These are phyloP conservation scores for Anableps anableps DNA, from an alignment of 2,797 vertebrate genomes.

Conservation along the genomic window DNA sequence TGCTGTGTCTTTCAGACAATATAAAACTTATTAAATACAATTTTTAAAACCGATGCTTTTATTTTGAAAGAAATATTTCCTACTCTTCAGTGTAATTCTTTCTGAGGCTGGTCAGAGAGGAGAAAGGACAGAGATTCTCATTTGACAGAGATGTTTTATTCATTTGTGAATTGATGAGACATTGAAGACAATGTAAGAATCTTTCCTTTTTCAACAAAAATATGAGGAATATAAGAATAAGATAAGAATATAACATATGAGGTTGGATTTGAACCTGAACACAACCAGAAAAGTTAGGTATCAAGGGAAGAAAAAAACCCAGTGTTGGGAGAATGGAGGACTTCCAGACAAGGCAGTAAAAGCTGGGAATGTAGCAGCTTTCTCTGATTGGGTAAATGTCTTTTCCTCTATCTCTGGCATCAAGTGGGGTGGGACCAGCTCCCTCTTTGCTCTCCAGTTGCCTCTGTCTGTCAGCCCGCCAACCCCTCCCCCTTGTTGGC, in stretches of 20 bases:
- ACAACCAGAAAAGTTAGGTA: conserved; percentile 61
- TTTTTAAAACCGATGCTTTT: conserved; percentile 43
- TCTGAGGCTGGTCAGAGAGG: conserved; percentile 38
- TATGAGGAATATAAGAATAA: too few species aligned
- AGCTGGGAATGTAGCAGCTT: conserved; percentile 54
- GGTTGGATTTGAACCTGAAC: conserved; percentile 21
- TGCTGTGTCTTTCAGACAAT: background rate
- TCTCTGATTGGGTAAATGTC: conserved; percentile 57
- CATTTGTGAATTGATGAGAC: conserved; percentile 34
- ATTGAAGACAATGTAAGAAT: conserved; percentile 9
- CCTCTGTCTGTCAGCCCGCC: conserved; percentile 69
- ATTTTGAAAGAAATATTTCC: conserved; percentile 59
- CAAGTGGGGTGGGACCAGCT: conserved; percentile 65
- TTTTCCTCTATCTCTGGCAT: conserved; percentile 60
- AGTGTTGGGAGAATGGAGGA: conserved; percentile 43
- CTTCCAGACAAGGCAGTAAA: conserved; percentile 64
- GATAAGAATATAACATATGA: too few species aligned
- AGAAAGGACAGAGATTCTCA: conserved; percentile 46
- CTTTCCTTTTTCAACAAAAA: conserved; percentile 15
- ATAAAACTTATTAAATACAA: background rate
- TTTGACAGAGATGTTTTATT: conserved; percentile 51
- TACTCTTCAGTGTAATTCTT: conserved; percentile 41
- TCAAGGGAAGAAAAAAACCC: conserved; percentile 61
- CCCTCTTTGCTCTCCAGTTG: conserved; percentile 74
- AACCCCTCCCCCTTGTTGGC: conserved; percentile 71